Conservation (phyloP, 2,113 vertebrate species). For the Lepus timidus region DNA sequence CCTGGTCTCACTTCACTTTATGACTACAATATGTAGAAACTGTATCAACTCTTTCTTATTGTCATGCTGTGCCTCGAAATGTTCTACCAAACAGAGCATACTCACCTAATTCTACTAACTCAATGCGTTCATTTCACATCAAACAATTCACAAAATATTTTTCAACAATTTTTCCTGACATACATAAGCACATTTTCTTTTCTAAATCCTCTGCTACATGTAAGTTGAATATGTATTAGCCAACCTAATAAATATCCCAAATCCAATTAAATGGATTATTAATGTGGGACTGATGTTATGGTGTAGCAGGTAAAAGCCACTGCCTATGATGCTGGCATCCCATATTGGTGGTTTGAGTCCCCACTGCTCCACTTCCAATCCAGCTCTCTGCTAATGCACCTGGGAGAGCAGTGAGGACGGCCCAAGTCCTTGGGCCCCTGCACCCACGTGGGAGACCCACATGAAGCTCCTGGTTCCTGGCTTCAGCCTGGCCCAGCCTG, state of each 20-base stretch:
- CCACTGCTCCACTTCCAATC: no score
- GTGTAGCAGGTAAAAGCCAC: no score
- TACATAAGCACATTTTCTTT: background rate
- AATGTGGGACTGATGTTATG: background rate
- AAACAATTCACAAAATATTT: background rate
- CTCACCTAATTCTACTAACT: background rate
- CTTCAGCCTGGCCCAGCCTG: no score
- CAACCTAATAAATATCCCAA: background rate
- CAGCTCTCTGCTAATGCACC: no score
- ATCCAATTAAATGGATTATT: background rate
- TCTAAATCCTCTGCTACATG: background rate
- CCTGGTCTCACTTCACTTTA: background rate
- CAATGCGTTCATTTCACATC: background rate
- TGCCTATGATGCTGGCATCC: no score
- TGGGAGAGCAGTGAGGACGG: no score
- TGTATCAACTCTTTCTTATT: background rate
- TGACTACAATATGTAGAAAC: background rate
- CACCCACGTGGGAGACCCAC: no score
- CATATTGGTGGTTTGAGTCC: no score
- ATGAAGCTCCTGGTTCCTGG: no score
- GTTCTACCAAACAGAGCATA: background rate
- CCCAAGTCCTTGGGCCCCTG: no score
- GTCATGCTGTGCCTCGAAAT: background rate
- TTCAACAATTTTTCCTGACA: background rate
- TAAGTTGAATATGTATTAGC: background rate